These are phyloP conservation scores for Lophotriccus pileatus DNA, from an alignment of 2,797 vertebrate species.

Conservation along the genomic window DNA sequence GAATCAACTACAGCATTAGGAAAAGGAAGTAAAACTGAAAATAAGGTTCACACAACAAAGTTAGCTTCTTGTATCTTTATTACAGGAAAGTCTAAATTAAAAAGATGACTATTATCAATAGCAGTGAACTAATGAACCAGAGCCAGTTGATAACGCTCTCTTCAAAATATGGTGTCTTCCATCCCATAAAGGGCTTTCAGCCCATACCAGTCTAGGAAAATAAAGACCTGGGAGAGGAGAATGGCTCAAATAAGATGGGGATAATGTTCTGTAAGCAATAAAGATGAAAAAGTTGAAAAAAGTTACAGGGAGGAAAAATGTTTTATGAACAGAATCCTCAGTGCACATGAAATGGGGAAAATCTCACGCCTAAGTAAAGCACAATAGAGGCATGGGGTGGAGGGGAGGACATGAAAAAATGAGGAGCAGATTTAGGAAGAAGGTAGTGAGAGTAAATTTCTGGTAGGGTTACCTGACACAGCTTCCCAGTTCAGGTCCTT, in stretches of 20 bases:
- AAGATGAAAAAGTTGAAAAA: background rate
- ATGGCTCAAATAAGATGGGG: background rate
- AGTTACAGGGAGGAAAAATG: background rate
- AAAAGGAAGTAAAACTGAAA: constrained; percentile 16
- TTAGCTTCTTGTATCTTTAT: background rate
- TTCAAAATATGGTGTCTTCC: background rate
- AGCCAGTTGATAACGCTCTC: background rate
- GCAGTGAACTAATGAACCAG: background rate
- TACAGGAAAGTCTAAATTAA: background rate
- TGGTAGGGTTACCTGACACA: background rate
- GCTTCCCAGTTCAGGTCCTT: background rate
- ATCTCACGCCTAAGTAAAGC: background rate
- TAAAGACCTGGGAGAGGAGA: background rate
- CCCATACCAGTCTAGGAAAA: background rate
- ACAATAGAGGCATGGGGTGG: accelerated
- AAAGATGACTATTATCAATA: background rate
- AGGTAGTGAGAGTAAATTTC: background rate
- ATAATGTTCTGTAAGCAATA: background rate
- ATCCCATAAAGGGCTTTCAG: background rate
- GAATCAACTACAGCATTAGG: background rate
- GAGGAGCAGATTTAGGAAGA: background rate
- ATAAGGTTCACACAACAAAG: background rate
- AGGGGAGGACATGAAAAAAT: background rate
- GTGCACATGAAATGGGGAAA: background rate
- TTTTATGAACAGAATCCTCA: background rate